Conservation (phyloP, 2,888 invertebrate genomes). For the Epicampocera succincta region DNA sequence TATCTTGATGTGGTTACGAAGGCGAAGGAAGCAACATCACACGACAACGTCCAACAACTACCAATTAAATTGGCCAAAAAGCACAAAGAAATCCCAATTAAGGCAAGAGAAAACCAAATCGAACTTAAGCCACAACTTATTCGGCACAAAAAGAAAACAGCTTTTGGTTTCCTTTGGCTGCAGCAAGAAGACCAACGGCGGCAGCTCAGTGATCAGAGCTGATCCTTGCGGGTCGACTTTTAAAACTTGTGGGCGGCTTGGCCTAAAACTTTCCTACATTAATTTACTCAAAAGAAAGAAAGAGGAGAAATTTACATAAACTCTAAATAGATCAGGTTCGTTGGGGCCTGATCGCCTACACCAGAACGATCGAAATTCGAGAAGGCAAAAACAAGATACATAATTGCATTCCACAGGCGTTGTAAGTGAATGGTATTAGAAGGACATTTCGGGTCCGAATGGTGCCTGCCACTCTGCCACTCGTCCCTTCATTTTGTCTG, state of each 20-base stretch:
- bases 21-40: constrained; percentile 22
- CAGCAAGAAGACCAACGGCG: constrained; percentile 5
- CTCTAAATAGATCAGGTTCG: too few relatives aligned
- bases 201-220: not conserved
- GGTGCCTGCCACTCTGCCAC: constrained; percentile 7
- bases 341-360: too few relatives aligned
- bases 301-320: not conserved
- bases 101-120: too few relatives aligned
- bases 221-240: not conserved
- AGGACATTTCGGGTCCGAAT: constrained; percentile 28
- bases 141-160: constrained; percentile 48
- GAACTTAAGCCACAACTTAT: constrained; percentile 28
- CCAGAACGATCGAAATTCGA: too few relatives aligned
- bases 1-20: constrained; percentile 40
- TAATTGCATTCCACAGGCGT: too few relatives aligned
- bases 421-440: constrained; percentile 11
- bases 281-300: constrained; percentile 4
- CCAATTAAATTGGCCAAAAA: constrained; percentile 42
- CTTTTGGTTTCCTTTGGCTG: not conserved
- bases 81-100: not conserved
- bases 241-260: not conserved
- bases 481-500: not conserved
- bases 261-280: too few relatives aligned
- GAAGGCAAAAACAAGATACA: too few relatives aligned
- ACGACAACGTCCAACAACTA: constrained; percentile 16